Base-by-base conservation (phyloP, 2,888 invertebrate species). In the Geotrupes spiniger region DNA sequence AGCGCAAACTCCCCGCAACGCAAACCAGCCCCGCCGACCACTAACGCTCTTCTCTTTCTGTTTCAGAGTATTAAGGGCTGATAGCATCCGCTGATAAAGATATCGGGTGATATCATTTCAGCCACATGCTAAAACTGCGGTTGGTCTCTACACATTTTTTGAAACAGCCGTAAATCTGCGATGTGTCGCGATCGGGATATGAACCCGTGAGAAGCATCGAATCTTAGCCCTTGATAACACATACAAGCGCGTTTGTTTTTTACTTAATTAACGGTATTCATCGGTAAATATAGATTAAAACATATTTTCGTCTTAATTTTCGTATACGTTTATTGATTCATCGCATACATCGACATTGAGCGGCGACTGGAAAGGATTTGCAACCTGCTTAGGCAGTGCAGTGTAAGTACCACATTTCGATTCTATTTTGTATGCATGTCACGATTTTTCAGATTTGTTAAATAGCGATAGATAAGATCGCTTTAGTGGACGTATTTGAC, bases 121-220 rank as follows among this genome's bases (percentile, higher is more conserved):
- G 66, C 69, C 71, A 68, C 79, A 92, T 92, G 92, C 89, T 92
- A 83, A 91, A 89, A 78, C 85, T 92, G 85, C 87, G 91, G 79
- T 82, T 92, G 71, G 91, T 92, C 62, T 90, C 92, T 74, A 92
- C 91, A 73, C 92, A 92, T 77, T 92, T 92, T 76, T 78, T 92
- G 76, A 92, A 92, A 79, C 92, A 92, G 76, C 92, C 92, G 83
- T 92, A 90, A 85, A 82, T 80, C 73, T 84, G 68, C 64, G 59
- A 73, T 73, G 87, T 87, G 85, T 78, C 84, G 85, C 63, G 86
- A 87, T 78, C 77, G 86, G 75, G 86, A 87, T 81, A 87, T 87
- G 86, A 77, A 77, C 71, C 75, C 73, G 66, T 69, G 69, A 37
- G 14, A 15, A 37, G 26, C 17, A 10, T 28, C 14, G 21, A 39